Conservation (phyloP, 2,888 invertebrate genomes). For the Folsomia manolachei region DNA sequence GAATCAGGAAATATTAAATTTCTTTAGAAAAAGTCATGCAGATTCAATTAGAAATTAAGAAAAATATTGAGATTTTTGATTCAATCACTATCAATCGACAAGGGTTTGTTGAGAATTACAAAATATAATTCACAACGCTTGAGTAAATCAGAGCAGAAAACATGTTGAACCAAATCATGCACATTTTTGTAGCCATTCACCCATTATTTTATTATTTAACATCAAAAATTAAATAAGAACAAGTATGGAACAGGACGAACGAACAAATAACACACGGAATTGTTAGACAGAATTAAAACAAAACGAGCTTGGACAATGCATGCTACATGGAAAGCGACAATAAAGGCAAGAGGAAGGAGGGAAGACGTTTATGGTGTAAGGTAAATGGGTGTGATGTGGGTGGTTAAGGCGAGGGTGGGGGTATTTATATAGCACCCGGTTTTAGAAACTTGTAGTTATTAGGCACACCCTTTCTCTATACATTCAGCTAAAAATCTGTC, state of each 20-base stretch:
- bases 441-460: too few species aligned
- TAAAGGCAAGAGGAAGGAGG: conserved; percentile 35
- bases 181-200: not conserved
- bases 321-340: conserved; percentile 51
- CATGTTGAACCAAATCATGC: not conserved
- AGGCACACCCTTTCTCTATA: too few species aligned
- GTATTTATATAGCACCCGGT: too few species aligned
- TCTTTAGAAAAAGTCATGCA: too few species aligned
- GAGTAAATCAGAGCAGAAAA: not conserved
- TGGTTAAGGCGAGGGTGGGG: not conserved
- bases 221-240: not conserved
- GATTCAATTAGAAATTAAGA: too few species aligned
- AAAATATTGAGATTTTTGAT: too few species aligned
- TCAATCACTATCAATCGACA: too few species aligned
- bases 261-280: conserved; percentile 19
- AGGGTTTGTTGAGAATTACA: too few species aligned
- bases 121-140: too few species aligned
- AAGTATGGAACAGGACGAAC: conserved; percentile 23
- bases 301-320: conserved; percentile 31
- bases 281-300: not conserved
- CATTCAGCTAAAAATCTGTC: too few species aligned
- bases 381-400: not conserved
- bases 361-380: not conserved
- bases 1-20: too few species aligned
- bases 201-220: not conserved